These are phyloP conservation scores for Pipistrellus pygmaeus DNA, from an alignment of 2,797 vertebrate genomes.

Conservation along the genomic window DNA sequence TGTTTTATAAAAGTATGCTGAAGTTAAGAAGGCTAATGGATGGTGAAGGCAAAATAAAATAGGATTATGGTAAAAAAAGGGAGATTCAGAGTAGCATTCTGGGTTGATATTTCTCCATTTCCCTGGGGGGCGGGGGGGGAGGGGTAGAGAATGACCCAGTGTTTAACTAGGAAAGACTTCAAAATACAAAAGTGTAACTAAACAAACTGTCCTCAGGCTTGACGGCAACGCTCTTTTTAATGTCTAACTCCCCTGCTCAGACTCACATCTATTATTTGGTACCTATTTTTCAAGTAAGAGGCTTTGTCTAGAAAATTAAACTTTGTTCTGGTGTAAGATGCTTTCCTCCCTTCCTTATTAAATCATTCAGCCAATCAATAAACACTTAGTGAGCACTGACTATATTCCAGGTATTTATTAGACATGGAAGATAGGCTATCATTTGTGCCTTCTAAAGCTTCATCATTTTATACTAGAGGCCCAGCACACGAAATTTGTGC, in stretches of 20 bases:
- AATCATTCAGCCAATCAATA: not conserved
- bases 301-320: constrained; percentile 20
- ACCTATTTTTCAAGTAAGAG: not conserved
- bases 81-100: not conserved
- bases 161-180: constrained; percentile 7
- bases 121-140: too few species aligned
- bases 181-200: not conserved
- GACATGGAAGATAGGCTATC: not conserved
- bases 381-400: not conserved
- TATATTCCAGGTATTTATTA: not conserved
- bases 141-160: not conserved
- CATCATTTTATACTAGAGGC: not conserved
- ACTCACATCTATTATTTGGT: not conserved
- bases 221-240: not conserved
- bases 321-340: not conserved
- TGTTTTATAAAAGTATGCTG: not conserved
- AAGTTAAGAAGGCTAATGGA: not conserved
- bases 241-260: not conserved
- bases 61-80: not conserved
- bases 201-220: not conserved
- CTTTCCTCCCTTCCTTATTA: not conserved
- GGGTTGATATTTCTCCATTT: not conserved
- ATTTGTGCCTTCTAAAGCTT: not conserved
- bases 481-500: too few species aligned
- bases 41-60: not conserved